A percentile compares a stretch with the other conserved stretches of the same genome.
phyloP scores from a whole-genome alignment of 2,797 vertebrate genomes.

The Amblyopsis hoosieri region DNA sequence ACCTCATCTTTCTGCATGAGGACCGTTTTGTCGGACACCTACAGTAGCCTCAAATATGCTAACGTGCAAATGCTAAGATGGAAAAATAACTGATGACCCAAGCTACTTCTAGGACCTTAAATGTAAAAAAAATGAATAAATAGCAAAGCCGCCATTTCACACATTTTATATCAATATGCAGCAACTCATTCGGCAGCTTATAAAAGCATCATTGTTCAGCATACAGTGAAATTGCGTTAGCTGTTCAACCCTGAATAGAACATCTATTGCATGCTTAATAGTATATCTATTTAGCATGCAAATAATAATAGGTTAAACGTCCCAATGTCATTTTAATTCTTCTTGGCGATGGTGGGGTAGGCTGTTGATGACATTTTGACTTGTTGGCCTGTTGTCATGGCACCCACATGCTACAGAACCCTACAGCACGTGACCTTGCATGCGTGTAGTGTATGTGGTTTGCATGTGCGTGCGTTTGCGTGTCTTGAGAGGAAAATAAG shows the following conservation, averaged over 20 bases:
- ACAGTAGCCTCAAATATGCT: conserved; percentile 26
- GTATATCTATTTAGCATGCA: conserved; percentile 18
- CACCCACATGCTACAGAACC: too few species aligned
- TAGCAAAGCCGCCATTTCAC: too few species aligned
- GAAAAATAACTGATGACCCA: conserved; percentile 32
- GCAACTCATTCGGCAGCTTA: not conserved
- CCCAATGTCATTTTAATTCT: conserved; percentile 61
- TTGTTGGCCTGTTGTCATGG: too few species aligned
- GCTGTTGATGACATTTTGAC: too few species aligned
- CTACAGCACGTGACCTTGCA: too few species aligned
- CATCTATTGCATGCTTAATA: too few species aligned
- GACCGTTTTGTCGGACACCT: conserved; percentile 25
- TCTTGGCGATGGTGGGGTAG: too few species aligned
- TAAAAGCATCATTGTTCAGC: too few species aligned
- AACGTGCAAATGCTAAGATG: conserved; percentile 12
- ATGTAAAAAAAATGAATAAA: not conserved
- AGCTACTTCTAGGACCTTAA: conserved; percentile 7
- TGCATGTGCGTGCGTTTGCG: too few species aligned
- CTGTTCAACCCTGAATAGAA: too few species aligned
- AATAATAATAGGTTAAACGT: conserved; percentile 66
- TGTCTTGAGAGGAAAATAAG: conserved; percentile 36
- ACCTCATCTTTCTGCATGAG: conserved; percentile 13
- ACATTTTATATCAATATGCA: too few species aligned
- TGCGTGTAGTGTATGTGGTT: conserved; percentile 9
- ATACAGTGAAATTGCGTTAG: too few species aligned